Conservation (phyloP, 2,888 invertebrate genomes). For the Parasteatoda lunata region DNA sequence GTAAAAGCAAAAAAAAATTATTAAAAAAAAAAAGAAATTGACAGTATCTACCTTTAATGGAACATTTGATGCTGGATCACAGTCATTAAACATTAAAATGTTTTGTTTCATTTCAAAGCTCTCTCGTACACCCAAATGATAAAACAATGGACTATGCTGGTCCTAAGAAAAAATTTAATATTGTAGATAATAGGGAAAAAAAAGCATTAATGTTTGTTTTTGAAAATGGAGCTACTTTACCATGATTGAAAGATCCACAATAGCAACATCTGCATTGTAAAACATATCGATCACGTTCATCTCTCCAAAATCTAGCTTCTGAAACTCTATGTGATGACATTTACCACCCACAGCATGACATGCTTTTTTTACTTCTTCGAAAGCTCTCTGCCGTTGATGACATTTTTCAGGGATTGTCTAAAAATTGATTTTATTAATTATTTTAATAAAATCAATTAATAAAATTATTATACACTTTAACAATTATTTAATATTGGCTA, state of each 20-base stretch:
- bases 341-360: constrained; percentile 86
- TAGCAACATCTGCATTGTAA: constrained; percentile 98
- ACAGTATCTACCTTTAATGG: constrained; percentile 81
- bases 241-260: constrained; percentile 91
- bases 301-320: constrained; percentile 87
- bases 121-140: constrained; percentile 97
- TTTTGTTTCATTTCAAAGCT: constrained; percentile 98
- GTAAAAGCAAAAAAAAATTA: no score
- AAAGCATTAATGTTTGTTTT: not conserved
- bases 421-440: not conserved
- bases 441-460: no score
- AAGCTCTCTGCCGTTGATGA: constrained; percentile 83
- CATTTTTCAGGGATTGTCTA: constrained; percentile 36
- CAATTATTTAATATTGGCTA: no score
- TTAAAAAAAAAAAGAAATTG: constrained; percentile 8
- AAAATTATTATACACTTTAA: no score
- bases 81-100: constrained; percentile 90
- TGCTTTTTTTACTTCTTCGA: constrained; percentile 88
- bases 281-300: constrained; percentile 94
- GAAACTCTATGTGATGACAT: constrained; percentile 88
- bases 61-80: constrained; percentile 88
- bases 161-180: constrained; percentile 76
- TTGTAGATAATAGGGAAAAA: no score
- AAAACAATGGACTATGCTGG: constrained; percentile 94
- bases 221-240: constrained; percentile 29